A percentile compares a stretch with the other conserved stretches of the same genome.
phyloP scores from a whole-genome alignment of 2,888 invertebrate species.

The Cheilosia scutellata region DNA sequence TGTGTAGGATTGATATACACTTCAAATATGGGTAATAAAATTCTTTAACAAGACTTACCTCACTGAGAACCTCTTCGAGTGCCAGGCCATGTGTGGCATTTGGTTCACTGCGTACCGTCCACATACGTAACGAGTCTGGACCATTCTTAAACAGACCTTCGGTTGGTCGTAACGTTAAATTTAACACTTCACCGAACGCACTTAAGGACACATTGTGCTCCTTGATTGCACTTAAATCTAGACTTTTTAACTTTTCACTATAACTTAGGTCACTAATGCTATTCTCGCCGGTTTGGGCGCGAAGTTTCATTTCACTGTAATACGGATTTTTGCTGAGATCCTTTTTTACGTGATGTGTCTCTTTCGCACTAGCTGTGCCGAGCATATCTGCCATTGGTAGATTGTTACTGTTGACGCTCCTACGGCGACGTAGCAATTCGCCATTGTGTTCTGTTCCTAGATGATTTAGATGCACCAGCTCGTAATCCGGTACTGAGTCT shows the following conservation, averaged over 20 bases:
- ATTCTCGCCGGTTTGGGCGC: constrained; percentile 74
- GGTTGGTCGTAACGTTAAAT: constrained; percentile 90
- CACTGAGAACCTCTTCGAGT: constrained; percentile 89
- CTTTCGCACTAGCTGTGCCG: constrained; percentile 63
- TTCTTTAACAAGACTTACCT: constrained; percentile 79
- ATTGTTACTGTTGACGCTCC: constrained; percentile 84
- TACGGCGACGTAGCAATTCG: constrained; percentile 74
- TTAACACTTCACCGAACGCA: constrained; percentile 91
- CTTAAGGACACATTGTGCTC: constrained; percentile 89
- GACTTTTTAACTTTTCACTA: constrained; percentile 76
- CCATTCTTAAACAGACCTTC: constrained; percentile 91
- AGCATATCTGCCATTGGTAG: constrained; percentile 81
- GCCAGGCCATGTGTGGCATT: constrained; percentile 91
- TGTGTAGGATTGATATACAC: constrained; percentile 3
- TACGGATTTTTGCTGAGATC: constrained; percentile 84
- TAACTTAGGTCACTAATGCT: constrained; percentile 76
- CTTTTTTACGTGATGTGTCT: constrained; percentile 83
- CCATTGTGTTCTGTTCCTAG: constrained; percentile 82
- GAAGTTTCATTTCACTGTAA: constrained; percentile 82
- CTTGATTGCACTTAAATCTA: constrained; percentile 79
- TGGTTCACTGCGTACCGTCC: constrained; percentile 91
- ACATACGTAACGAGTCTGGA: constrained; percentile 88
- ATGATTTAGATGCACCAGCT: constrained; percentile 91
- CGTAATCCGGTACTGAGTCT: constrained; percentile 92
- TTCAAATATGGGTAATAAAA: constrained; percentile 27